Evolutionary conservation across 2,888 invertebrate genomes (phyloP), one percentile per base, ranked within the genome.

Genomic region (Galeruca laticollis): DNA sequence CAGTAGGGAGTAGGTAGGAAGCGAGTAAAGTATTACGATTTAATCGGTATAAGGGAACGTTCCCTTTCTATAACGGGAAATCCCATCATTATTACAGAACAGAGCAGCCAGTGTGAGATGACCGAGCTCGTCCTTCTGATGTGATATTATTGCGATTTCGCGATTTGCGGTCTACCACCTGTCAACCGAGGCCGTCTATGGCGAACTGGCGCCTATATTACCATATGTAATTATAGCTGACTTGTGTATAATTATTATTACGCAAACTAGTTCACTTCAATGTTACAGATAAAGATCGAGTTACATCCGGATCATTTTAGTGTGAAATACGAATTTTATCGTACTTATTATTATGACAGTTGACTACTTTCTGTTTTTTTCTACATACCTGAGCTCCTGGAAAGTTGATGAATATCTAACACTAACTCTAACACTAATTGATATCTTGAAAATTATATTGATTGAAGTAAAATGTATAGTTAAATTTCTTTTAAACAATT

Each of bases 131-230:
- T 11, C 62, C 51, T 62, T 62, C 62, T 49, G 33, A 18, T 49
- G 37, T 35, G 62, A 52, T 62, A 51, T 62, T 56, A 43, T 37
- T n/a, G n/a, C n/a, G 37, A 60, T 61, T 56, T 70, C 59, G 67
- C 70, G 52, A 64, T 63, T 73, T 66, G 73, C 52, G 74, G 74
- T 74, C 68, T 68, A 74, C 74, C 74, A 74, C 74, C 74, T 73
- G 74, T 71, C 74, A 73, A 60, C 67, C 57, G 60, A 49, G 59
- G 57, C 63, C 60, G 71, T 63, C 68, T 73, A 70, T 73, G 71
- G 70, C 68, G 70, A 68, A 73, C 74, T 75, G 77, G 77, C 77
- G 75, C 77, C 76, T 71, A 69, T 61, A 76, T 76, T 76, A 76
- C 74, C 74, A 75, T 75, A 73, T 74, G 74, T 74, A 74, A 75